These are phyloP conservation scores for Ascidia mentula DNA, from an alignment of 23 tunicate genomes.

Conservation along the genomic window DNA sequence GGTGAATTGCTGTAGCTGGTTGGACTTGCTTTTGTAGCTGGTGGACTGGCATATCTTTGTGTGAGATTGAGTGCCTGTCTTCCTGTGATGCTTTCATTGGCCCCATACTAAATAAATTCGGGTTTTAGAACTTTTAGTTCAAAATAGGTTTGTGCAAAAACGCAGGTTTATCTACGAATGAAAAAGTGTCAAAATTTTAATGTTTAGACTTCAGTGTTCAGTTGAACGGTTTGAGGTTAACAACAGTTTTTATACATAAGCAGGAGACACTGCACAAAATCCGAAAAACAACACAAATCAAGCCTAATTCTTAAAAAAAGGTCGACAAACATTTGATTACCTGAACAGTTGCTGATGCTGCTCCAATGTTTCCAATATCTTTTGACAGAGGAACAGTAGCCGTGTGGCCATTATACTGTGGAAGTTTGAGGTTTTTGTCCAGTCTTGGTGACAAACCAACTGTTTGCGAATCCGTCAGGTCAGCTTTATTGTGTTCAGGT, in stretches of 20 bases:
- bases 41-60: not conserved
- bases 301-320: no score
- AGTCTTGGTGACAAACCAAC: conserved; percentile 1
- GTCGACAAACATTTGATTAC: no score
- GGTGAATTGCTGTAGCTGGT: not conserved
- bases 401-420: not conserved
- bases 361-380: not conserved
- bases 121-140: no score
- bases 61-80: not conserved
- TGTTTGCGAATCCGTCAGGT: not conserved
- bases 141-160: no score
- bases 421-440: not conserved
- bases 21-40: not conserved
- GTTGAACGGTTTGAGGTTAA: no score
- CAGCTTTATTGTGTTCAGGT: not conserved
- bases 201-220: no score
- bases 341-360: not conserved
- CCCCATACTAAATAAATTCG: conserved; percentile 8
- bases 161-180: no score
- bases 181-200: no score
- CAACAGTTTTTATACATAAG: no score
- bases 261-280: no score
- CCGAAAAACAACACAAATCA: no score
- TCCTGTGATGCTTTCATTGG: not conserved
- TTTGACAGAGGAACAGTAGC: not conserved